Base-by-base conservation (phyloP, 2,888 invertebrate genomes). In the Ctenicera cuprea region DNA sequence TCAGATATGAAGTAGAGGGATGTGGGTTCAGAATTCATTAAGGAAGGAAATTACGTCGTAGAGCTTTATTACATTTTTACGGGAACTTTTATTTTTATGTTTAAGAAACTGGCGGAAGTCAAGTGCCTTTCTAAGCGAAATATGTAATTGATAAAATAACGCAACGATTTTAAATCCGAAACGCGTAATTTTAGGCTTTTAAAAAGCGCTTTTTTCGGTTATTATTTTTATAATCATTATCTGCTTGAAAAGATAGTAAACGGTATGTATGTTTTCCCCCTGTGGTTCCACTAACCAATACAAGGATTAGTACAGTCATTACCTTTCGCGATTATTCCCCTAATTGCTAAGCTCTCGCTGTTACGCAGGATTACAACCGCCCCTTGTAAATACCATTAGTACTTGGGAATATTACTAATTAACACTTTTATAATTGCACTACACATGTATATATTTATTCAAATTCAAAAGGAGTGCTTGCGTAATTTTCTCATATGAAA, bases 1-100 rank as follows among this genome's bases (percentile, higher is more conserved):
- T 73, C 67, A 68, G 74, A 74, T 74, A 74, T 74, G 71, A 74
- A 74, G 71, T 66, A 48, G 74, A 74, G 50, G 66, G 74, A 74
- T 74, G 71, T 71, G 71, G 71, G 74, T 64, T 74, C 74, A 68
- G 74, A 74, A 74, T 74, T 74, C 74, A 74, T 74, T 74, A 74
- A 74, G 74, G 64, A 59, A 71, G 59, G 74, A 74, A 74, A 74
- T 74, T 74, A 74, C 74, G 50, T 48, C 63, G 71, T 64, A 57
- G 57, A 74, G 68, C 63, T 74, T 74, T 74, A 74, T 74, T 74
- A 68, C 74, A 68, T 71, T 74, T 74, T 74, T 74, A 74, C 74
- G 74, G 71, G 66, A 74, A 68, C 38, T 74, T 74, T 74, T 71
- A 71, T 74, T 74, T 74, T 71, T 71, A 68, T 67, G 74, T 68